Evolutionary conservation across 2,888 invertebrate genomes (phyloP), one percentile per base, ranked within the genome.

Genomic region (Ormyrus labotus): DNA sequence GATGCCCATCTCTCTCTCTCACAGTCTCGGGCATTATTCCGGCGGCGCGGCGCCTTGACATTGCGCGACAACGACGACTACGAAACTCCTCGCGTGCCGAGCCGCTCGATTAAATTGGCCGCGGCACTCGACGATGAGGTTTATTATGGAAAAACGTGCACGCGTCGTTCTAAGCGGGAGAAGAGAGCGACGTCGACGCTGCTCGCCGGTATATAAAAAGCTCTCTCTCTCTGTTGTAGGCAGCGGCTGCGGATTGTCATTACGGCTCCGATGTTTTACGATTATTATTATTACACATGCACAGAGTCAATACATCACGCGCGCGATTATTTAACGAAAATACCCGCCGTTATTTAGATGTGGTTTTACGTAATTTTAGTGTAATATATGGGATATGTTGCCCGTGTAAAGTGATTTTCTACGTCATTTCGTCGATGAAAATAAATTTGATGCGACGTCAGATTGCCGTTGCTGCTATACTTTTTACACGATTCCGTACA

Each of bases 141-240:
- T 75, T 75, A 75, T 80, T 80, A 72, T 72, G 61, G 73, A 57
- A 79, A 76, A 79, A 73, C 78, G 78, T 72, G 79, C 70, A 70
- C 50, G 63, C 48, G 68, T 34, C 60, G 34, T 53, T 50, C 58
- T 13, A 19, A 19, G 50, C 34, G 53, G 10, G 57, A 65, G 47
- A 57, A 64, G 19, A 19, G 19, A 19, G 60, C 45, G 60, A 45
- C 45, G 58, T 50, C 51, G 60, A 47, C 11, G 64, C 45, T 13
- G 53, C n/a, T 60, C 53, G 34, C 70, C 45, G 51, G 34, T 34
- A 34, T 34, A 34, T 71, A 45, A 65, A 78, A 72, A 60, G 9
- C 9, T 67, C 3, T 34, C n/a, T 34, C 34, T 2, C 34, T 34
- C 34, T 34, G 34, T 34, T 34, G 34, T 34, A 34, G 34, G 34